A percentile compares a stretch with the other conserved stretches of the same genome.
phyloP scores from a whole-genome alignment of 2,113 vertebrate genomes.

The Dendrocopos noguchii region DNA sequence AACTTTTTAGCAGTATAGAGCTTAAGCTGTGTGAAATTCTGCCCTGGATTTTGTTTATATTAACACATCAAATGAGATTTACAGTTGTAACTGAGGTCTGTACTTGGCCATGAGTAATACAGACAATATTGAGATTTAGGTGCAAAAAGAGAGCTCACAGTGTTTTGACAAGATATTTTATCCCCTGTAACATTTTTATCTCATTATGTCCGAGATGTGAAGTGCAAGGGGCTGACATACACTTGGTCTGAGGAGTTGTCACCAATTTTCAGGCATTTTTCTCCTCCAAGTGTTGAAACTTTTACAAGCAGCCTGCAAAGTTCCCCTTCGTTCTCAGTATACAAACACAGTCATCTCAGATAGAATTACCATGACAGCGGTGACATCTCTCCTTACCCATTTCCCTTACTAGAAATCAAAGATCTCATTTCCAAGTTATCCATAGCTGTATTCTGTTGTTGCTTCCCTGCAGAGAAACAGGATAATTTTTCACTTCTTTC shows the following conservation, averaged over 20 bases:
- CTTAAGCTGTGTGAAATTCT: background rate
- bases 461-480: background rate
- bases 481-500: background rate
- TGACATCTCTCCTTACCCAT: background rate
- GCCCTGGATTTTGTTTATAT: background rate
- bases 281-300: background rate
- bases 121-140: background rate
- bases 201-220: background rate
- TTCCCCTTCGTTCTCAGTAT: background rate
- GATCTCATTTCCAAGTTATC: background rate
- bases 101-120: background rate
- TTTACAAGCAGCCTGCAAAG: background rate
- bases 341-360: background rate
- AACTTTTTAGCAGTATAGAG: background rate
- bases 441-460: background rate
- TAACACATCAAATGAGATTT: background rate
- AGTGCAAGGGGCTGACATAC: background rate
- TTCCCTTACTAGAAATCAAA: background rate
- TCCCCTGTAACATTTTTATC: background rate
- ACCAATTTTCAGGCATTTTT: background rate
- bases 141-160: background rate
- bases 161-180: constrained; percentile 8
- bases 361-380: background rate
- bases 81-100: background rate
- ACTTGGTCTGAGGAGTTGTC: background rate